Evolutionary conservation across 2,888 invertebrate species (phyloP).

Genomic region (Allophyes oxyacanthae): DNA sequence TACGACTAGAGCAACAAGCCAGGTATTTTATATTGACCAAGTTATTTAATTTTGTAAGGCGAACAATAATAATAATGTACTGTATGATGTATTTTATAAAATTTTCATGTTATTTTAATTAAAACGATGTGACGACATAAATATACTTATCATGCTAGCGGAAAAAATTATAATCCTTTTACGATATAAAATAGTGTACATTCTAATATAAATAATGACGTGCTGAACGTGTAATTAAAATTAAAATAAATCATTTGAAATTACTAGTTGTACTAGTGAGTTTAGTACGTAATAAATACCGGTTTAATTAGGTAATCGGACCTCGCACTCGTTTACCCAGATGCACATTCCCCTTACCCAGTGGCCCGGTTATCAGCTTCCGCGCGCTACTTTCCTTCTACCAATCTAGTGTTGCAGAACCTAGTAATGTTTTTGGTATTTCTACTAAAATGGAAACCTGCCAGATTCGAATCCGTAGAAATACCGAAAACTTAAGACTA

Average conservation of each 20-base stretch:
- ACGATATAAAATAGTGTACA: conserved; percentile 17
- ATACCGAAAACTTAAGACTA: too few species aligned
- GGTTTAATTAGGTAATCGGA: conserved; percentile 39
- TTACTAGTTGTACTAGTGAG: conserved; percentile 1
- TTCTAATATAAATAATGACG: not conserved
- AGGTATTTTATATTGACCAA: too few species aligned
- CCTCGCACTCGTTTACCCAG: conserved; percentile 46
- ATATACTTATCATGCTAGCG: not conserved
- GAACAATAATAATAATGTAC: too few species aligned
- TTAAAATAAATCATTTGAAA: conserved; percentile 11
- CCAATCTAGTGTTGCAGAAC: conserved; percentile 6
- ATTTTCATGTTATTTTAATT: too few species aligned
- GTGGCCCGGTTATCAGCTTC: conserved; percentile 57
- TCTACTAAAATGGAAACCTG: conserved; percentile 1
- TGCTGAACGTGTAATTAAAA: conserved; percentile 7
- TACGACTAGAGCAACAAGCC: too few species aligned
- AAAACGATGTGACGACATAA: conserved; percentile 5
- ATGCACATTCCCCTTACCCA: conserved; percentile 55
- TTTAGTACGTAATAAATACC: not conserved
- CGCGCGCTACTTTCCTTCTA: conserved; percentile 58
- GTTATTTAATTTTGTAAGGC: too few species aligned
- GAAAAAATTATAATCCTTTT: conserved; percentile 20
- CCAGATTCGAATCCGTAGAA: too few species aligned
- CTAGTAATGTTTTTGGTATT: conserved; percentile 3
- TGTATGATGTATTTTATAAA: too few species aligned